Conservation (phyloP, 2,113 vertebrate species). For the Eupsittula cactorum region DNA sequence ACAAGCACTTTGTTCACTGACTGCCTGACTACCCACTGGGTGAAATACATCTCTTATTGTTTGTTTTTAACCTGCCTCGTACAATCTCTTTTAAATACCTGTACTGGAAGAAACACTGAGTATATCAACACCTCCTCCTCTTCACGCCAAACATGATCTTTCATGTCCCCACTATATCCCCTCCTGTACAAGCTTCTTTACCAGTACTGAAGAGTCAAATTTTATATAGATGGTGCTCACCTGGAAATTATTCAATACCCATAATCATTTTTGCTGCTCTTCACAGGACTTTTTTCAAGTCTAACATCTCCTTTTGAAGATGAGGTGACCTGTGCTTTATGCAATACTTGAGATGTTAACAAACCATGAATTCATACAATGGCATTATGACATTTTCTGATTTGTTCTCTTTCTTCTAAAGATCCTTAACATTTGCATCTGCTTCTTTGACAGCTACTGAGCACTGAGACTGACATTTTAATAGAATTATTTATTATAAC, state of each 20-base stretch:
- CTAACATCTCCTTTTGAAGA: not conserved
- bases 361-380: not conserved
- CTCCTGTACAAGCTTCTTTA: not conserved
- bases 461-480: not conserved
- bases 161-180: not conserved
- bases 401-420: not conserved
- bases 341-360: not conserved
- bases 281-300: not conserved
- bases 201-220: not conserved
- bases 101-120: not conserved
- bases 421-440: not conserved
- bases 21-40: not conserved
- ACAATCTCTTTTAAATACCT: not conserved
- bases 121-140: not conserved
- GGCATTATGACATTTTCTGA: not conserved
- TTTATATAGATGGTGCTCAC: not conserved
- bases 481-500: not conserved
- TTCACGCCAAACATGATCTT: not conserved
- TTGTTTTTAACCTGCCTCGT: not conserved
- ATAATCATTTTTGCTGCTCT: not conserved
- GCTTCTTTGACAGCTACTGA: not conserved
- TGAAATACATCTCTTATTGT: not conserved
- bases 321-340: not conserved
- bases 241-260: not conserved
- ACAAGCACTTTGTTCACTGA: not conserved